A percentile compares a stretch with the other conserved stretches of the same genome.
Conservation (phyloP, 2,797 vertebrate species). For the Paguma larvata region DNA sequence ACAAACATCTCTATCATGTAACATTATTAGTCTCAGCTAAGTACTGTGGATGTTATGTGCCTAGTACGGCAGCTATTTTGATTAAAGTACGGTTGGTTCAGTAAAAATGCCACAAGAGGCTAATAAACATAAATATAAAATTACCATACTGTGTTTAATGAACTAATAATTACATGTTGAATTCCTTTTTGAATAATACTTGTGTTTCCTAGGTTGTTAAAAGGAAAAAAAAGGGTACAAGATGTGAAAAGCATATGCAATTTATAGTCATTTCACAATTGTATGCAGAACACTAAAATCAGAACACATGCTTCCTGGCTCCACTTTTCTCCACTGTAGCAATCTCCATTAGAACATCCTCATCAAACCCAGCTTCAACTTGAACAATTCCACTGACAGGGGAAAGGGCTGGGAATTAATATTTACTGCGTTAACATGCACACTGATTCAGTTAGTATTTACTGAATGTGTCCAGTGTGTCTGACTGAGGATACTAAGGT, state of each 20-base stretch:
- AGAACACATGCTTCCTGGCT: not conserved
- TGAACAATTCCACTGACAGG: not conserved
- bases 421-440: not conserved
- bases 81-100: not conserved
- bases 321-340: not conserved
- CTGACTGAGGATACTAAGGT: not conserved
- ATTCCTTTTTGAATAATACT: constrained; percentile 31
- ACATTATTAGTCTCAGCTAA: not conserved
- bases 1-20: not conserved
- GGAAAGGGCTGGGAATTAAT: not conserved
- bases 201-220: not conserved
- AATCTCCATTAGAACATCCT: not conserved
- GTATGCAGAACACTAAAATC: not conserved
- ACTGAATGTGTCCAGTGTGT: not conserved
- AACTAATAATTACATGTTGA: not conserved
- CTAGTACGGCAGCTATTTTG: not conserved
- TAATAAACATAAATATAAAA: not conserved
- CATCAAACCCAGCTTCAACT: not conserved
- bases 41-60: not conserved
- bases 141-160: not conserved
- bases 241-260: not conserved
- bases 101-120: constrained; percentile 8
- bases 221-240: not conserved
- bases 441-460: not conserved
- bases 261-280: not conserved